phyloP scores from a whole-genome alignment of 1,140 invertebrate species.

The Ceratoteleas bidentatus region DNA sequence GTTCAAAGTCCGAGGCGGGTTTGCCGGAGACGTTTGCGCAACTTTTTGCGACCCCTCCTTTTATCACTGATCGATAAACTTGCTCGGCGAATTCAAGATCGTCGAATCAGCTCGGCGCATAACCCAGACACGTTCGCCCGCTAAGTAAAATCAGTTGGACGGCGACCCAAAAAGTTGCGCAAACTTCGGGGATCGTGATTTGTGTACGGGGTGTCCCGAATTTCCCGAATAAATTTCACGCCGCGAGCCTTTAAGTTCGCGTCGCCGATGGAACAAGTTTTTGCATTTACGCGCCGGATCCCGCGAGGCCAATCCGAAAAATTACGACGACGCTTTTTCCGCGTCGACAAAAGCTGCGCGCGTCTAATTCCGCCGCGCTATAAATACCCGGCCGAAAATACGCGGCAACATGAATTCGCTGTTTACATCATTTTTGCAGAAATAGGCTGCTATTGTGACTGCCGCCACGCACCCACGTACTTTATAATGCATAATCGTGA shows the following conservation, averaged over 20 bases:
- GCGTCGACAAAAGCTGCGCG: too few relatives aligned
- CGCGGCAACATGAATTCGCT: slow-evolving; percentile 20
- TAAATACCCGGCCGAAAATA: slow-evolving; percentile 25
- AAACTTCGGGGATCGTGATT: slow-evolving; percentile 42
- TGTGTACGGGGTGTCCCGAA: slow-evolving; percentile 37
- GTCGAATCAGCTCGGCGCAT: slow-evolving; percentile 51
- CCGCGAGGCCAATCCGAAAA: too few relatives aligned
- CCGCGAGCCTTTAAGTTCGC: slow-evolving; percentile 7
- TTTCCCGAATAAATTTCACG: slow-evolving; percentile 30
- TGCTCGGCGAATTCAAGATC: slow-evolving; percentile 45
- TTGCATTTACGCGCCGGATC: too few relatives aligned
- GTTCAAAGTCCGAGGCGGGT: slow-evolving; percentile 35
- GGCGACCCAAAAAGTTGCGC: slow-evolving; percentile 41
- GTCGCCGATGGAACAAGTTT: neutral
- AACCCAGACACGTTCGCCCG: slow-evolving; percentile 45
- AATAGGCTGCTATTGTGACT: slow-evolving; percentile 22
- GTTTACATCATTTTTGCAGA: slow-evolving; percentile 26
- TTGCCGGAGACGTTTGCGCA: slow-evolving; percentile 44
- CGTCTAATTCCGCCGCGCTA: slow-evolving; percentile 30
- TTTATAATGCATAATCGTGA: slow-evolving; percentile 24
- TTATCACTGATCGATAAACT: slow-evolving; percentile 62
- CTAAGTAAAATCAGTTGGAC: slow-evolving; percentile 45
- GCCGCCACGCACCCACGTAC: neutral
- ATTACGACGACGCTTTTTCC: too few relatives aligned
- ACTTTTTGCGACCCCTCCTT: slow-evolving; percentile 36